Evolutionary conservation across 2,888 invertebrate species (phyloP), one percentile per base, ranked within the genome.

Genomic region (Heteromyza rotundicornis): DNA sequence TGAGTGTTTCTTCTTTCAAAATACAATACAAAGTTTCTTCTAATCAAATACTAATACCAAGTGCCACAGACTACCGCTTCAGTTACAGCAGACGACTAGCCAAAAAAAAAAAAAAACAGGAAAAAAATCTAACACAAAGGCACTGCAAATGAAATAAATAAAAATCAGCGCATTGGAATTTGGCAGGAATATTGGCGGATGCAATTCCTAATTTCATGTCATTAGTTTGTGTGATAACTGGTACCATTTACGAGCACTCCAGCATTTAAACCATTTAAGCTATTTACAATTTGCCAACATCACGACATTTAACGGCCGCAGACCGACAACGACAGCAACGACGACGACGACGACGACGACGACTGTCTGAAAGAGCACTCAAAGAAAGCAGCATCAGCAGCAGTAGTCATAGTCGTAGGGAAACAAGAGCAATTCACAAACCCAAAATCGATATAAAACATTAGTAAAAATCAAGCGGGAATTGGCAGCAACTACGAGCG

Each of bases 261-360:
- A 74, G 74, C 74, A 73, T 77, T 77, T 75, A 76, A 78, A 76
- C 76, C 78, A 78, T 78, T 78, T 78, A 80, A 80, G 80, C 81
- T 78, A 81, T 81, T 81, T 81, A 80, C 81, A 81, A 81, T 81
- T 81, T 81, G 81, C 81, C 81, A 80, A 80, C 81, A 80, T 81
- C 81, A 81, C 81, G 81, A 81, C 80, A 80, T 79, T 77, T 77
- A 76, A 76, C 70, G 58, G 66, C 54, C 47, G 51, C 60, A 47
- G 57, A 49, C 53, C 52, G 53, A 60, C 10, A 27, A 10, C 27
- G 10, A 27, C 27, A 5, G 27, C 27, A 27, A 27, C 5, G 10
- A 10, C 27, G 10, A 27, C 27, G 10, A 27, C 5, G 5, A 27
- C 5, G 10, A 27, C 10, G 10, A 27, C n/a, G n/a, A n/a, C n/a